Evolutionary conservation across 1,140 invertebrate genomes (phyloP).

Genomic region (Caenorhabditis tropicalis): DNA sequence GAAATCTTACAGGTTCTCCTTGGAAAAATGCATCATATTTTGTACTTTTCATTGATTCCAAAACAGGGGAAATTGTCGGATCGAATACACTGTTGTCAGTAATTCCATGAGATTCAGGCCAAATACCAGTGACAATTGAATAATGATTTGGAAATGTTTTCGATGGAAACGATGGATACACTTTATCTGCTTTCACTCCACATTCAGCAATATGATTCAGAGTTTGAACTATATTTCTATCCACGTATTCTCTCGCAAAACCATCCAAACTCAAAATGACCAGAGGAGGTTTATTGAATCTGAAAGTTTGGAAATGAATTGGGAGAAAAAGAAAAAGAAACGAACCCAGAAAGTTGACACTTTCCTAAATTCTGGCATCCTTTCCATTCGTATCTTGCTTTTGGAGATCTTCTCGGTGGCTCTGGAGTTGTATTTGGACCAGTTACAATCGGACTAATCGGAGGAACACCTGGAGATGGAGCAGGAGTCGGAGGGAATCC

Average conservation of each 20-base stretch:
- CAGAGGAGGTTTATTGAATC: slow-evolving; percentile 47
- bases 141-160: slow-evolving; percentile 74
- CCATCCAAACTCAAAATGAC: slow-evolving; percentile 52
- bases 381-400: slow-evolving; percentile 32
- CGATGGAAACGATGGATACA: slow-evolving; percentile 51
- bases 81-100: slow-evolving; percentile 50
- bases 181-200: slow-evolving; percentile 52
- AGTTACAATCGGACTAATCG: background rate
- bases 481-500: slow-evolving; percentile 1
- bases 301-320: background rate
- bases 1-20: slow-evolving; percentile 56
- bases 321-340: background rate
- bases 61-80: slow-evolving; percentile 63
- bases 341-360: slow-evolving; percentile 11
- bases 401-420: slow-evolving; percentile 13
- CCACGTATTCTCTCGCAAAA: slow-evolving; percentile 48
- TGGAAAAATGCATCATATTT: slow-evolving; percentile 45
- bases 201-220: slow-evolving; percentile 47
- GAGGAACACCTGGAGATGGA: slow-evolving; percentile 4
- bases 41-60: slow-evolving; percentile 57
- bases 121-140: slow-evolving; percentile 74
- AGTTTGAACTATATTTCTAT: slow-evolving; percentile 37
- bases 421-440: slow-evolving; percentile 1
- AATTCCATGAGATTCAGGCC: slow-evolving; percentile 75
- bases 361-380: slow-evolving; percentile 14